Percentiles rank a stretch among this genome's conserved stretches.
Conservation (phyloP, 37 sponge, comb jelly and placozoan species). For the Amphimedon queenslandica region DNA sequence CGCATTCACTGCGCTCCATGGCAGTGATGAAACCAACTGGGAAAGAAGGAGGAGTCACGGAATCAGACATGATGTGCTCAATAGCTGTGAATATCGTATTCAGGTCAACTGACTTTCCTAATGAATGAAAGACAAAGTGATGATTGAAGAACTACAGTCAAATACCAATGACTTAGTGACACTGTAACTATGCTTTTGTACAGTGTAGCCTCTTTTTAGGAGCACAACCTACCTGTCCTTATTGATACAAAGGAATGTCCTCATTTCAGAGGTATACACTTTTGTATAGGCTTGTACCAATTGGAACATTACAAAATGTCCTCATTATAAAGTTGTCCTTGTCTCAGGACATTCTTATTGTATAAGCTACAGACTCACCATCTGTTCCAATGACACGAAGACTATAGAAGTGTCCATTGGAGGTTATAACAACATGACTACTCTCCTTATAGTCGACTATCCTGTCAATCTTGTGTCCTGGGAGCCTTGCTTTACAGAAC, state of each 20-base stretch:
- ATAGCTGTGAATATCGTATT: conserved; percentile 30
- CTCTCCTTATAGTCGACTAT: conserved; percentile 24
- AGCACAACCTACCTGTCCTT: too few species aligned
- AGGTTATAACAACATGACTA: conserved; percentile 63
- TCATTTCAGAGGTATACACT: too few species aligned
- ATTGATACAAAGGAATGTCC: too few species aligned
- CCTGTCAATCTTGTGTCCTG: conserved; percentile 63
- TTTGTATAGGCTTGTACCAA: too few species aligned
- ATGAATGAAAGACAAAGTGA: background rate
- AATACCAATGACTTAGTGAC: background rate
- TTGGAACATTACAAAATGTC: too few species aligned
- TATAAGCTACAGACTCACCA: too few species aligned
- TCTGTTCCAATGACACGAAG: conserved; percentile 45
- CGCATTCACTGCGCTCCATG: conserved; percentile 76
- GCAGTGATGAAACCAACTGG: conserved; percentile 65
- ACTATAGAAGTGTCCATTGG: conserved; percentile 73
- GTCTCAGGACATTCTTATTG: too few species aligned
- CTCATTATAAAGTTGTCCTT: too few species aligned
- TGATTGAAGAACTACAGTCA: background rate
- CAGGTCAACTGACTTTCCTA: conserved; percentile 36
- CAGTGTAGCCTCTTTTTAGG: too few species aligned
- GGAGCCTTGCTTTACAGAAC: conserved; percentile 82
- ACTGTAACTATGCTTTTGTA: too few species aligned
- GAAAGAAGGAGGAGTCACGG: conserved; percentile 18
- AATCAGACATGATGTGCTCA: conserved; percentile 35